Conservation (phyloP, 92 coral and sea anemone genomes). For the Desmophyllum pertusum region DNA sequence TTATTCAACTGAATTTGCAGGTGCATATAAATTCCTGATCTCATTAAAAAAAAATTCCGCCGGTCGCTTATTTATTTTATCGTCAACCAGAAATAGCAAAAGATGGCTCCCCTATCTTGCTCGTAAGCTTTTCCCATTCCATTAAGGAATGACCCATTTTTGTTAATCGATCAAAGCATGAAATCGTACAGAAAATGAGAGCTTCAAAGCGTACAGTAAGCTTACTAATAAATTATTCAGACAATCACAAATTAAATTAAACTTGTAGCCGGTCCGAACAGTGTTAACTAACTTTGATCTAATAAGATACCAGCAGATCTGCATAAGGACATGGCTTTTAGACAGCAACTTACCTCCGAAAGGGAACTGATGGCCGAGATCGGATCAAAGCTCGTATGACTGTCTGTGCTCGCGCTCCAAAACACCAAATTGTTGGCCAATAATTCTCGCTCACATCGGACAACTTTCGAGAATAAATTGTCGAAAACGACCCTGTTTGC, state of each 20-base stretch:
- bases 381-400: constrained; percentile 77
- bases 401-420: constrained; percentile 80
- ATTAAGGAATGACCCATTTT: no score
- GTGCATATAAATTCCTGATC: background rate
- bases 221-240: no score
- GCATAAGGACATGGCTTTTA: background rate
- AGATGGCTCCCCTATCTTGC: background rate
- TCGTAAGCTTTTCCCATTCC: no score
- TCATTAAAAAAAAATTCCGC: background rate
- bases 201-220: no score
- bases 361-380: constrained; percentile 79
- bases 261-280: background rate
- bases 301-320: background rate
- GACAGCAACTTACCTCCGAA: constrained; percentile 64
- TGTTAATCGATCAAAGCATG: background rate
- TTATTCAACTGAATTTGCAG: background rate
- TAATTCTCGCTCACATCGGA: constrained; percentile 59
- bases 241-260: no score
- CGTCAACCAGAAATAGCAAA: background rate
- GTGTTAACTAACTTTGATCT: background rate
- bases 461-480: constrained; percentile 70
- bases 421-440: constrained; percentile 89
- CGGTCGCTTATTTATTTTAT: background rate
- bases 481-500: constrained; percentile 80
- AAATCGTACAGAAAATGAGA: no score